Percentiles rank a stretch among this genome's conserved stretches.
Conservation (phyloP, 92 coral and sea anemone species). For the Actinernus sp. region DNA sequence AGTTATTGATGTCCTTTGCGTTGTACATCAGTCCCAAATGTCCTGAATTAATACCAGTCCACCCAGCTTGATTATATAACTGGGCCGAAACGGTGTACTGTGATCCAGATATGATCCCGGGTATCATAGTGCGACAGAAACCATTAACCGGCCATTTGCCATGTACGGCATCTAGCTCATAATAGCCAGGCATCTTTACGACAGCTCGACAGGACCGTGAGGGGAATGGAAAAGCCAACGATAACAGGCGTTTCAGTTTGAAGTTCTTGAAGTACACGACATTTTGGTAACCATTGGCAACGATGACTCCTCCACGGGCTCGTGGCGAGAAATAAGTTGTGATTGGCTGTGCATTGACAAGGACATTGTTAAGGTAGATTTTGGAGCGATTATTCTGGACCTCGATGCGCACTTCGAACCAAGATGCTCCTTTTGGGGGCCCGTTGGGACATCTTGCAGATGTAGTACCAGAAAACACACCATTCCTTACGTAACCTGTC, state of each 20-base stretch:
- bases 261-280: conserved; percentile 49
- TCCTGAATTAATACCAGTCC: not conserved
- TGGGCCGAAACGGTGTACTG: conserved; percentile 9
- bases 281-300: conserved; percentile 73
- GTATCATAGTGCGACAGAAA: conserved; percentile 9
- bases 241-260: not conserved
- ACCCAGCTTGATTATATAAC: not conserved
- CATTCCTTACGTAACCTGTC: conserved; percentile 58
- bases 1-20: conserved; percentile 13
- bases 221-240: not conserved
- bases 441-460: conserved; percentile 41
- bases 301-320: conserved; percentile 62
- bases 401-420: conserved; percentile 48
- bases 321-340: conserved; percentile 32
- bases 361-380: conserved; percentile 10
- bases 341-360: conserved; percentile 19
- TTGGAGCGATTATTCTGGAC: conserved; percentile 3
- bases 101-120: not conserved
- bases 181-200: not conserved
- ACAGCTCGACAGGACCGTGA: not conserved
- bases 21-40: conserved; percentile 23
- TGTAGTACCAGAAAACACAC: conserved; percentile 13
- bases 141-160: conserved; percentile 15
- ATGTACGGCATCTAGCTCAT: conserved; percentile 1
- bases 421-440: conserved; percentile 62